Percentiles rank a stretch among this genome's conserved stretches.
phyloP scores from a whole-genome alignment of 2,797 vertebrate genomes.

The Paguma larvata region DNA sequence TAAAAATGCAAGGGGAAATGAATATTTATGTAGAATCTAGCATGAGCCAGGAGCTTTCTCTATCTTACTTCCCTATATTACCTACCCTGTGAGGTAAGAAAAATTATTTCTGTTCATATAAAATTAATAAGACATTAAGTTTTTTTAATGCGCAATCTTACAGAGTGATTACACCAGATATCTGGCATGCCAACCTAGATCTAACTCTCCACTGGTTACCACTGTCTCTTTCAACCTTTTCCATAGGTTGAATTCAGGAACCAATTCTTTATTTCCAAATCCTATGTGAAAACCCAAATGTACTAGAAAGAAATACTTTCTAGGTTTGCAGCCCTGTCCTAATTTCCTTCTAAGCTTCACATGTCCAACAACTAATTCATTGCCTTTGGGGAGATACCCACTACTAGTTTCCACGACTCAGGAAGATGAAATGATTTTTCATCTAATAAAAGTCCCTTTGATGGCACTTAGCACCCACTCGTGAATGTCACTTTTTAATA shows the following conservation, averaged over 20 bases:
- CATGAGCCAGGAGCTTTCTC: not conserved
- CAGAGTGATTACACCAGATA: not conserved
- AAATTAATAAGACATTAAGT: not conserved
- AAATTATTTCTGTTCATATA: not conserved
- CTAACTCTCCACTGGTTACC: not conserved
- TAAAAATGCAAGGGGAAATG: not conserved
- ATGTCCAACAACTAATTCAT: not conserved
- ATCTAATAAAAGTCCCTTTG: slow-evolving; percentile 58
- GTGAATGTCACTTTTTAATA: slow-evolving; percentile 69
- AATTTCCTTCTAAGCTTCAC: not conserved
- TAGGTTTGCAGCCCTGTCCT: not conserved
- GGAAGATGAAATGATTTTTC: not conserved
- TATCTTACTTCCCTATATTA: not conserved
- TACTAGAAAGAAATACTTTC: not conserved
- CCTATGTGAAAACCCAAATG: not conserved
- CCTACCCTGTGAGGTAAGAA: not conserved
- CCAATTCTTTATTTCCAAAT: not conserved
- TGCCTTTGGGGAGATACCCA: slow-evolving; percentile 4
- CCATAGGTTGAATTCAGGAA: not conserved
- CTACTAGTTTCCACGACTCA: not conserved
- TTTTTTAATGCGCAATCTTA: not conserved
- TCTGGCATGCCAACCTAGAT: not conserved
- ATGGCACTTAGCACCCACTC: not conserved
- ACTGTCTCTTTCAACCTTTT: not conserved
- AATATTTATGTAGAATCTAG: not conserved